Evolutionary conservation across 2,797 vertebrate genomes (phyloP).

Genomic region (Sebastes minor): DNA sequence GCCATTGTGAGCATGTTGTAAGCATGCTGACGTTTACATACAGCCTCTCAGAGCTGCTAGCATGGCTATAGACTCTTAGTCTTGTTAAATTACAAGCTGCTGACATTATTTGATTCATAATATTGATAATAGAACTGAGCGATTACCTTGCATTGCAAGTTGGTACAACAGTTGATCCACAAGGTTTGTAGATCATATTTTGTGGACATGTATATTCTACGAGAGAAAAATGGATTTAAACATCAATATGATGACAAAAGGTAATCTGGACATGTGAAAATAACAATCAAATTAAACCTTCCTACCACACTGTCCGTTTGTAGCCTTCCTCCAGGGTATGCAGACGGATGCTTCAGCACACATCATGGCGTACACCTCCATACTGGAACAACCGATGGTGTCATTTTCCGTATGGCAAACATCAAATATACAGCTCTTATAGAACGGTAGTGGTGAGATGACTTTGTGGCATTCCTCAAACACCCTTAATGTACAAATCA

Average conservation of each 20-base stretch:
- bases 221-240: conserved; percentile 5
- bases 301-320: conserved; percentile 82
- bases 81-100: neutral
- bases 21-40: neutral
- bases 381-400: conserved; percentile 71
- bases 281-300: neutral
- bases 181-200: conserved; percentile 81
- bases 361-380: conserved; percentile 78
- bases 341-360: conserved; percentile 77
- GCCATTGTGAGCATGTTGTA: neutral
- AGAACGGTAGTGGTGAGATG: conserved; percentile 59
- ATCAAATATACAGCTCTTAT: conserved; percentile 78
- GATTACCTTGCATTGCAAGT: conserved; percentile 81
- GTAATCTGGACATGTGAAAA: neutral
- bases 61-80: neutral
- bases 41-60: neutral
- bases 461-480: conserved; percentile 80
- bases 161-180: conserved; percentile 69
- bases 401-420: conserved; percentile 50
- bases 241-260: conserved; percentile 1
- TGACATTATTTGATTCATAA: neutral
- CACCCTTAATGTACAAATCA: conserved; percentile 64
- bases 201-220: conserved; percentile 78
- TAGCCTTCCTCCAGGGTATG: conserved; percentile 81
- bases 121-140: neutral